These are phyloP conservation scores for Uropetala carovei DNA, from an alignment of 2,888 invertebrate species.

Conservation along the genomic window DNA sequence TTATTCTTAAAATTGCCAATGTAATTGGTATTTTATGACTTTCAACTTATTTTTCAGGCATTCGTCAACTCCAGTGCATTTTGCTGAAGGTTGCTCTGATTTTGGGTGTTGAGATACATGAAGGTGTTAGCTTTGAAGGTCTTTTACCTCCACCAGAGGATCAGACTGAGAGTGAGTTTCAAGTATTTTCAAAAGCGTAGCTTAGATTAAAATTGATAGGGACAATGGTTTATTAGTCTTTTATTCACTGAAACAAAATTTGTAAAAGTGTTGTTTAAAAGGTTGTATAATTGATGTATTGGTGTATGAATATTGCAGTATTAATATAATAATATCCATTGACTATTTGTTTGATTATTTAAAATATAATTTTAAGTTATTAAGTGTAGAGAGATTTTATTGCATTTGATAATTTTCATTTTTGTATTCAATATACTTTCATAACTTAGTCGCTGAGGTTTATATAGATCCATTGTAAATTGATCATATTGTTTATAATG, in stretches of 20 bases:
- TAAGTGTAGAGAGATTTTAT: neutral
- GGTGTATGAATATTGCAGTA: too few relatives aligned
- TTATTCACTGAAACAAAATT: too few relatives aligned
- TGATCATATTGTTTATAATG: neutral
- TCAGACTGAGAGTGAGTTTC: constrained; percentile 79
- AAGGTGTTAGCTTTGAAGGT: constrained; percentile 92
- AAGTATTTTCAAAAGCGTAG: too few relatives aligned
- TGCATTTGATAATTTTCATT: neutral
- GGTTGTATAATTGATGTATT: too few relatives aligned
- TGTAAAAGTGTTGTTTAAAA: too few relatives aligned
- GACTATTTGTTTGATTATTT: too few relatives aligned
- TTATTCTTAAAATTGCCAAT: neutral
- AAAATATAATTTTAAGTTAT: neutral
- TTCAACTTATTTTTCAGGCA: constrained; percentile 76
- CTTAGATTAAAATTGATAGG: too few relatives aligned
- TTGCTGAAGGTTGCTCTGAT: constrained; percentile 95
- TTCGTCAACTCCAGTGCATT: constrained; percentile 96
- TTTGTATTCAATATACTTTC: neutral
- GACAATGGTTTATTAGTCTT: too few relatives aligned
- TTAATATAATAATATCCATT: too few relatives aligned
- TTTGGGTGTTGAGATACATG: constrained; percentile 96
- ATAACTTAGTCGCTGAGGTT: neutral
- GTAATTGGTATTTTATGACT: constrained; percentile 12
- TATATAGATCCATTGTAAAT: neutral
- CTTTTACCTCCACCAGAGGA: constrained; percentile 86